These are phyloP conservation scores for Pristionchus pacificus DNA, from an alignment of 1,140 invertebrate species.

Conservation along the genomic window DNA sequence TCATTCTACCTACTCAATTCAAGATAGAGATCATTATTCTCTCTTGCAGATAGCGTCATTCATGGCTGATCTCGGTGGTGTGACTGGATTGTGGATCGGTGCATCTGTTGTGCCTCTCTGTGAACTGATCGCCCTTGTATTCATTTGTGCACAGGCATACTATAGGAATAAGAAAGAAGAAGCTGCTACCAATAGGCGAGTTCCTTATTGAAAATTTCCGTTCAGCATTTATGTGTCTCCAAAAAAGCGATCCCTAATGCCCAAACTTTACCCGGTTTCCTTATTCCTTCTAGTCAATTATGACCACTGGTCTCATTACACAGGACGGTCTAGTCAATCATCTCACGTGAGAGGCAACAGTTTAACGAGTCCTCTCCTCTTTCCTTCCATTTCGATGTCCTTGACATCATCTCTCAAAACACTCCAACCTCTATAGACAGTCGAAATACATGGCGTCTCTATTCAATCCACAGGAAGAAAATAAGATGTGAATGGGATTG, in stretches of 20 bases:
- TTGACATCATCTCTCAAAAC: constrained; percentile 8
- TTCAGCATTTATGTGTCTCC: constrained; percentile 20
- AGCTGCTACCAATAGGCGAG: constrained; percentile 8
- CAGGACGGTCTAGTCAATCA: too few species aligned
- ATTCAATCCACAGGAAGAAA: background rate
- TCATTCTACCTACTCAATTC: constrained; percentile 15
- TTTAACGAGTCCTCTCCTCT: too few species aligned
- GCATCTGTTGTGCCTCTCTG: constrained; percentile 54
- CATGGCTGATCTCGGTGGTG: constrained; percentile 54
- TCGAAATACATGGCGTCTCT: background rate
- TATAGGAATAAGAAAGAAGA: constrained; percentile 32
- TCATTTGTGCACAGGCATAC: constrained; percentile 40
- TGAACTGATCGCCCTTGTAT: constrained; percentile 43
- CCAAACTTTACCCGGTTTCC: too few species aligned
- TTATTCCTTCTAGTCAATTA: too few species aligned
- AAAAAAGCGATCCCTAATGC: too few species aligned
- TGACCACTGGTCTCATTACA: too few species aligned
- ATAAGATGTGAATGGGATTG: too few species aligned
- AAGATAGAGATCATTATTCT: background rate
- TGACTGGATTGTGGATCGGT: constrained; percentile 55
- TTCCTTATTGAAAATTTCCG: constrained; percentile 23
- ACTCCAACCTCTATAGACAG: constrained; percentile 14
- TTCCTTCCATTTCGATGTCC: too few species aligned
- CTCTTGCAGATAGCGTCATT: constrained; percentile 44
- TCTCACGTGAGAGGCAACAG: too few species aligned